A percentile compares a stretch with the other conserved stretches of the same genome.
Evolutionary conservation across 2,113 vertebrate species (phyloP).

Genomic region (Gymnocephalus cernua): DNA sequence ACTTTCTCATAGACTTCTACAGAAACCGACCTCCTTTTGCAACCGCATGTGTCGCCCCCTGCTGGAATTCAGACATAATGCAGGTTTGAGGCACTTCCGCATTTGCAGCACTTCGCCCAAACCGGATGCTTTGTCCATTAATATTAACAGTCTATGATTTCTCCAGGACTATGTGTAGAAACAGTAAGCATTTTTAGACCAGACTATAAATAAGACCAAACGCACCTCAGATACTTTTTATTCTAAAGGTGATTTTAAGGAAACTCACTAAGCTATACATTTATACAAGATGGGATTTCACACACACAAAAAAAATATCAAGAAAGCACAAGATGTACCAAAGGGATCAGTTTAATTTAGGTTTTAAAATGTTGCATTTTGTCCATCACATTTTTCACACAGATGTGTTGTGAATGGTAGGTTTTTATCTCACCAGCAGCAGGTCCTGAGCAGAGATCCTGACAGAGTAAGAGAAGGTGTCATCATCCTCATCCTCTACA

Average conservation of each 20-base stretch:
- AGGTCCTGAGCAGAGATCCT: constrained; percentile 97
- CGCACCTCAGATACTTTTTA: neutral
- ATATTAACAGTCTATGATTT: too few relatives aligned
- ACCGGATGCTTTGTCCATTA: too few relatives aligned
- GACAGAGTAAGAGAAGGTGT: constrained; percentile 98
- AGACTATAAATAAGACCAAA: neutral
- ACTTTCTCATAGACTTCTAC: too few relatives aligned
- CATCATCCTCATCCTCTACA: constrained; percentile 98
- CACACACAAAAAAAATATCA: neutral
- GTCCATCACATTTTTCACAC: neutral
- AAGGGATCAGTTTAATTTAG: neutral
- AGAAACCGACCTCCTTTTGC: too few relatives aligned
- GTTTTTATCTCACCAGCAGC: constrained; percentile 88
- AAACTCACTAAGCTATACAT: neutral
- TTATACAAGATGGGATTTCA: neutral
- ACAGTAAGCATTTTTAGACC: neutral
- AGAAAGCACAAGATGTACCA: neutral
- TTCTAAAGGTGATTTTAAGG: neutral
- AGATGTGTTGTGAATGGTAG: neutral
- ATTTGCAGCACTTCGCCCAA: too few relatives aligned
- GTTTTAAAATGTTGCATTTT: neutral
- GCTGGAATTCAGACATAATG: too few relatives aligned
- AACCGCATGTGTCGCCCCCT: too few relatives aligned
- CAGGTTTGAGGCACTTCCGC: too few relatives aligned
- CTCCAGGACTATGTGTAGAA: neutral